A percentile compares a stretch with the other conserved stretches of the same genome.
Evolutionary conservation across 30 jellyfish, hydroid and myxozoan species (phyloP).

Genomic region (Aurelia aurita complex sp. Pacific): DNA sequence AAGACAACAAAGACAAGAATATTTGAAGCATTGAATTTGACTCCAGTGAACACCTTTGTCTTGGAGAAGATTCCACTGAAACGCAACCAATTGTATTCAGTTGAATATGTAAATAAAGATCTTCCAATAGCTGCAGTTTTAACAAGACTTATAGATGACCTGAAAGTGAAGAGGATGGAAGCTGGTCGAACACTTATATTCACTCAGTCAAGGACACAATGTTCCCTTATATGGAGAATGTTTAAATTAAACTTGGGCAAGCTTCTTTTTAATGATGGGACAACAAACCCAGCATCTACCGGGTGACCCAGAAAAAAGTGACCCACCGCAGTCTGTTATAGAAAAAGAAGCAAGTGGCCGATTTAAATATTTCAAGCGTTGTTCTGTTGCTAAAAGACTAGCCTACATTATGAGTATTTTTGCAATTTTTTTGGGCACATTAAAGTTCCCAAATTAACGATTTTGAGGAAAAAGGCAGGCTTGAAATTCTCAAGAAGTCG

Average conservation of each 20-base stretch:
- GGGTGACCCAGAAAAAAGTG: no score
- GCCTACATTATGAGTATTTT: no score
- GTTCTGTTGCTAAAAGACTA: no score
- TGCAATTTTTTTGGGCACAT: no score
- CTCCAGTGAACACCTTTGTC: constrained; percentile 11
- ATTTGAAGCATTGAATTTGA: constrained; percentile 9
- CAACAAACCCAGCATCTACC: constrained; percentile 8
- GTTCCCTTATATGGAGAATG: constrained; percentile 14
- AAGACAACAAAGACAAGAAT: constrained; percentile 13
- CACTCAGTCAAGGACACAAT: neutral
- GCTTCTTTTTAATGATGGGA: neutral
- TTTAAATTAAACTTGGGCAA: constrained; percentile 2
- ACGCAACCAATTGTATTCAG: neutral
- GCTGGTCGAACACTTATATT: constrained; percentile 1
- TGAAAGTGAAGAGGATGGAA: constrained; percentile 1
- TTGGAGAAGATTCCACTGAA: constrained; percentile 37
- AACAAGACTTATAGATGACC: constrained; percentile 15
- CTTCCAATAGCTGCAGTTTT: constrained; percentile 1
- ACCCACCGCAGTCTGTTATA: no score
- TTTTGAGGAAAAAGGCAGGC: no score
- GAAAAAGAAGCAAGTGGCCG: no score
- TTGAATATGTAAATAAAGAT: constrained; percentile 12
- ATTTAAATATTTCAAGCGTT: no score
- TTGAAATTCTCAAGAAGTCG: no score
- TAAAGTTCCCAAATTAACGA: no score